A percentile compares a stretch with the other conserved stretches of the same genome.
These are phyloP conservation scores for Cyanoderma ruficeps DNA, from an alignment of 2,113 vertebrate genomes.

Conservation along the genomic window DNA sequence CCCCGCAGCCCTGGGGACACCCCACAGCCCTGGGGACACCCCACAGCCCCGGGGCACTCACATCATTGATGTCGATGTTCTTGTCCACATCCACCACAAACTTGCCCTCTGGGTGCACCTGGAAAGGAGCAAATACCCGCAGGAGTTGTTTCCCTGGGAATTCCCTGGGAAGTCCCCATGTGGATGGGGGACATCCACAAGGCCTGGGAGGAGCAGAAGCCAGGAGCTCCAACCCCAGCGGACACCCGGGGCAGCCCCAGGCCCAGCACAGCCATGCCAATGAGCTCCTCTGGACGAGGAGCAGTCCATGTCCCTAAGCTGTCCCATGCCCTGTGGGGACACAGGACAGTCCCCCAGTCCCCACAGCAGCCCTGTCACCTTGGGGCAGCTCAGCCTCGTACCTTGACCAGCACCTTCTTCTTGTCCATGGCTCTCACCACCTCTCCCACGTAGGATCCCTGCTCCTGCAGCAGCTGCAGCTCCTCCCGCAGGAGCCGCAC, in stretches of 20 bases:
- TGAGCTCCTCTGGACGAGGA: fast-evolving
- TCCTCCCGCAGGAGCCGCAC: conserved; percentile 94
- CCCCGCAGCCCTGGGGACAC: background rate
- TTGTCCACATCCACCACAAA: conserved; percentile 99
- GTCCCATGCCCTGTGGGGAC: fast-evolving
- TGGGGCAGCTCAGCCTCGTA: background rate
- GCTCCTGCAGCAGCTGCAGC: conserved; percentile 95
- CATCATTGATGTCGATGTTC: conserved; percentile 98
- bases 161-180: too few species aligned
- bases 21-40: too few species aligned
- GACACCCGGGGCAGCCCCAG: background rate
- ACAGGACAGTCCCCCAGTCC: fast-evolving
- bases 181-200: fast-evolving
- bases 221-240: background rate
- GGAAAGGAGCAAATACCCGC: background rate
- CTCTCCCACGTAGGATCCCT: conserved; percentile 97
- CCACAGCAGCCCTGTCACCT: fast-evolving
- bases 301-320: fast-evolving
- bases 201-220: fast-evolving
- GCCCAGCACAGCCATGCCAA: background rate
- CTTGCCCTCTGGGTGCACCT: conserved; percentile 98
- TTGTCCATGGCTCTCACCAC: conserved; percentile 99
- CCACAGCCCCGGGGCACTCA: conserved; percentile 68
- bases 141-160: fast-evolving
- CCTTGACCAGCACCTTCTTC: conserved; percentile 98